Evolutionary conservation across 2,888 invertebrate genomes (phyloP).

Genomic region (Pollenia labialis): DNA sequence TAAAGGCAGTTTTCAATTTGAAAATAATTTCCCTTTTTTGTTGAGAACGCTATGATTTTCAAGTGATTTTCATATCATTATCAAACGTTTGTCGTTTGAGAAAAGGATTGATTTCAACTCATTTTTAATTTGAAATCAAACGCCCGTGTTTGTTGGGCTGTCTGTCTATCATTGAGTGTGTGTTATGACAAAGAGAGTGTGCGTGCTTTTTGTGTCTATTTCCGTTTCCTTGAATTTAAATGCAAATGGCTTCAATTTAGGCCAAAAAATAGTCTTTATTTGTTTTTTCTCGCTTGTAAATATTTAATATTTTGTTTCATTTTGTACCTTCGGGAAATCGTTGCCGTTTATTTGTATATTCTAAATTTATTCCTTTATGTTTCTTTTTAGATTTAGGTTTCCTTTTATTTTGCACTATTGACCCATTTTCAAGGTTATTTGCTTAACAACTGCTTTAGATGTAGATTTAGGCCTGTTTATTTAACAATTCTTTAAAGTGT

Average conservation of each 20-base stretch:
- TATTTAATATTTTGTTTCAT: not conserved
- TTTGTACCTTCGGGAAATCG: constrained; percentile 20
- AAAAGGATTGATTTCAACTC: no score
- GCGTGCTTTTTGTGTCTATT: constrained; percentile 28
- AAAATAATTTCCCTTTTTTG: no score
- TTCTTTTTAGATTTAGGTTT: not conserved
- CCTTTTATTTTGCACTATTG: constrained; percentile 52
- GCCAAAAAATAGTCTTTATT: constrained; percentile 18
- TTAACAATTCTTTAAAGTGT: not conserved
- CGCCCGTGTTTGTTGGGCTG: no score
- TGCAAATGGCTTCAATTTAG: constrained; percentile 62
- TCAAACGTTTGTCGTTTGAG: no score
- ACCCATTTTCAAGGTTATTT: constrained; percentile 72
- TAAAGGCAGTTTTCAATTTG: no score
- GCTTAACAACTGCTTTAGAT: constrained; percentile 62
- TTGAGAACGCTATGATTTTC: no score
- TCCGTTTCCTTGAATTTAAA: constrained; percentile 58
- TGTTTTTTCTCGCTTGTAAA: not conserved
- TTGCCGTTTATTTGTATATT: not conserved
- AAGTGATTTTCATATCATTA: no score
- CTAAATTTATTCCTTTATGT: not conserved
- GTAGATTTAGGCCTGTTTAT: constrained; percentile 50
- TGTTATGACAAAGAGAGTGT: constrained; percentile 10
- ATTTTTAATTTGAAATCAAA: no score
- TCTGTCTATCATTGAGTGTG: not conserved